These are phyloP conservation scores for Sycobia sp. DNA, from an alignment of 1,140 invertebrate species.

Conservation along the genomic window DNA sequence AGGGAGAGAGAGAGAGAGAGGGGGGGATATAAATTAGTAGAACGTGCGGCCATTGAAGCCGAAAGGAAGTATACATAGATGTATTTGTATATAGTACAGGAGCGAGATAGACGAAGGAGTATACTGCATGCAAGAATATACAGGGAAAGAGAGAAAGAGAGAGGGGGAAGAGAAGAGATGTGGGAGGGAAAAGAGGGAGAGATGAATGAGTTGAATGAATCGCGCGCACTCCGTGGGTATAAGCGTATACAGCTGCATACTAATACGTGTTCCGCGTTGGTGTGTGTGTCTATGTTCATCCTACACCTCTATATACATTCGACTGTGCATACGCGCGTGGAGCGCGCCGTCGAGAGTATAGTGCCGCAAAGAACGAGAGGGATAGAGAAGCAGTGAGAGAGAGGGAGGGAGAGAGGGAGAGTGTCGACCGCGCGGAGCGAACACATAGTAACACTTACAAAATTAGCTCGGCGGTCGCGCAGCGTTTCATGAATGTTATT, in stretches of 20 bases:
- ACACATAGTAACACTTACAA: too few species aligned
- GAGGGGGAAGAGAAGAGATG: neutral
- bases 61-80: constrained; percentile 20
- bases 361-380: neutral
- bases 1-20: neutral
- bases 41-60: constrained; percentile 14
- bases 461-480: too few species aligned
- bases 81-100: too few species aligned
- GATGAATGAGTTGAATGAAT: constrained; percentile 34
- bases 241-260: neutral
- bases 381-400: neutral
- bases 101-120: constrained; percentile 4
- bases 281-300: too few species aligned
- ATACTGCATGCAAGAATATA: too few species aligned
- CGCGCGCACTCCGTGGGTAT: constrained; percentile 6
- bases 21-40: constrained; percentile 10
- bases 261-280: neutral
- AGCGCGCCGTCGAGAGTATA: too few species aligned
- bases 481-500: too few species aligned
- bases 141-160: neutral
- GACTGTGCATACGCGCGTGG: too few species aligned
- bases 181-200: neutral
- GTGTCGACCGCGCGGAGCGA: neutral
- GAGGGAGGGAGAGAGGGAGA: neutral
- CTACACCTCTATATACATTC: too few species aligned